phyloP scores from a whole-genome alignment of 2,113 vertebrate genomes.

The Donacobius atricapilla region DNA sequence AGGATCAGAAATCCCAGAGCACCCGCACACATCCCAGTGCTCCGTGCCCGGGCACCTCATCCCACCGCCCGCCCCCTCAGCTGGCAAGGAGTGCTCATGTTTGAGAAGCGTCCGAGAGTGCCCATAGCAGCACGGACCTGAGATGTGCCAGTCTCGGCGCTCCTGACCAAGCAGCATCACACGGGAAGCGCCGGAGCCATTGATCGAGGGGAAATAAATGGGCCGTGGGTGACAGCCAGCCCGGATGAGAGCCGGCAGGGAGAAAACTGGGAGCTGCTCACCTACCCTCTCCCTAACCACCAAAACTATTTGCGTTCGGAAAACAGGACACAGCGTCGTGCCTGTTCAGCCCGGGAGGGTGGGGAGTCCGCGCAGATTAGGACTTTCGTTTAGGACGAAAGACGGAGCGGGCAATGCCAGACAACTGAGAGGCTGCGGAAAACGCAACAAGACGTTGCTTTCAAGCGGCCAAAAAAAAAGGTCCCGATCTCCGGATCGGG shows the following conservation, averaged over 20 bases:
- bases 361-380: accelerated
- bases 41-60: not conserved
- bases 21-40: accelerated
- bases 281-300: not conserved
- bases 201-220: not conserved
- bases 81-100: not conserved
- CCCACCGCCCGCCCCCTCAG: not conserved
- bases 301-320: not conserved
- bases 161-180: accelerated
- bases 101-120: not conserved
- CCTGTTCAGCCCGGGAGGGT: not conserved
- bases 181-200: slow-evolving; percentile 2
- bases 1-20: not conserved
- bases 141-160: accelerated
- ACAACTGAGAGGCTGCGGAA: not conserved
- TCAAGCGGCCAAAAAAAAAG: not conserved
- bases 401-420: not conserved
- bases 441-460: not conserved
- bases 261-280: not conserved
- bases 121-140: not conserved
- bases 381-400: not conserved
- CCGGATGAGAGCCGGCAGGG: not conserved
- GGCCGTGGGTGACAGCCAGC: not conserved
- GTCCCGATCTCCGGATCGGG: not conserved
- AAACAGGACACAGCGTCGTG: not conserved